Conservation (phyloP, 1,140 invertebrate species). For the Ceratitis capitata region DNA sequence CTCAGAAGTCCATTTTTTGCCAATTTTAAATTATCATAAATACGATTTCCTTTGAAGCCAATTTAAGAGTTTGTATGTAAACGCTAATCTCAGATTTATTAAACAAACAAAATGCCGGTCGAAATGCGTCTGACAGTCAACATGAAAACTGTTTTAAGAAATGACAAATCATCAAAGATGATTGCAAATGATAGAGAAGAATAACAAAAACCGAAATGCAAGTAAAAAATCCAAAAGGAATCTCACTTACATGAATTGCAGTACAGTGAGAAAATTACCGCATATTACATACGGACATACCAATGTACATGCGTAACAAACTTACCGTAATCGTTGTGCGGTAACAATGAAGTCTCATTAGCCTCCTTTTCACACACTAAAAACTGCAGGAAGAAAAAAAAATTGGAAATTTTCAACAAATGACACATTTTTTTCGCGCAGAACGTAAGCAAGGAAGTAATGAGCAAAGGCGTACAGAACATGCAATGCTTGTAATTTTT, state of each 20-base stretch:
- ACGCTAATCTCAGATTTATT: slow-evolving; percentile 8
- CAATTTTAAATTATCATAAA: slow-evolving; percentile 10
- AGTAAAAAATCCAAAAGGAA: background rate
- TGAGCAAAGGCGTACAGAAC: background rate
- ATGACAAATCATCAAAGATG: slow-evolving; percentile 30
- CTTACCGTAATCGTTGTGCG: background rate
- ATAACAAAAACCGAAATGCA: background rate
- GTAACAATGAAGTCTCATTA: slow-evolving; percentile 22
- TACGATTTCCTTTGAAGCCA: slow-evolving; percentile 18
- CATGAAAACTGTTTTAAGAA: slow-evolving; percentile 35
- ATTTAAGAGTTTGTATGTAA: slow-evolving; percentile 28
- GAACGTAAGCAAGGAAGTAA: background rate
- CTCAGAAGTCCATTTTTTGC: background rate
- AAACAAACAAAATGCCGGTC: background rate
- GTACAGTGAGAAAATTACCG: background rate
- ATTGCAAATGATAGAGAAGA: slow-evolving; percentile 23
- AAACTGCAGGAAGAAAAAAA: background rate
- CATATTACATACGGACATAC: background rate
- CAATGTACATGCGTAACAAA: background rate
- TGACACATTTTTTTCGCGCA: background rate
- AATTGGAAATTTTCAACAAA: background rate
- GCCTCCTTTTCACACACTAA: background rate
- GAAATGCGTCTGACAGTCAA: slow-evolving; percentile 17
- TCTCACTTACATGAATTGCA: background rate
- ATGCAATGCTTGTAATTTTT: background rate